Percentiles rank a stretch among this genome's conserved stretches.
These are phyloP conservation scores for Allacma fusca DNA, from an alignment of 2,888 invertebrate genomes.

Conservation along the genomic window DNA sequence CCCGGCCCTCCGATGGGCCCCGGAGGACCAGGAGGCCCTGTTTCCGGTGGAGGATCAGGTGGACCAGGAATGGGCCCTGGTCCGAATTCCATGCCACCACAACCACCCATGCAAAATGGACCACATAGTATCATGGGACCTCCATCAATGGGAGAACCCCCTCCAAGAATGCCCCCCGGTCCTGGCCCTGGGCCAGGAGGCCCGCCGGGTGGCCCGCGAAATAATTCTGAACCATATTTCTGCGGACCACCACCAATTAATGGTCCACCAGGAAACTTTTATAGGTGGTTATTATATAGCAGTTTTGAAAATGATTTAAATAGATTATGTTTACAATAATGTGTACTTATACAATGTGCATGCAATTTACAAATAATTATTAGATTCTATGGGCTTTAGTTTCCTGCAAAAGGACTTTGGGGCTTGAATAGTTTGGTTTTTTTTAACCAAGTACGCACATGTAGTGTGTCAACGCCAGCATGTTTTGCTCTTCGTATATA, in stretches of 20 bases:
- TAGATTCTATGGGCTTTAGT: too few species aligned
- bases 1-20: conserved; percentile 52
- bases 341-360: neutral
- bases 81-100: conserved; percentile 58
- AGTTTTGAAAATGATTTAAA: too few species aligned
- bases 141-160: conserved; percentile 56
- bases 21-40: conserved; percentile 64
- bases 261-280: conserved; percentile 65
- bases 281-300: conserved; percentile 60
- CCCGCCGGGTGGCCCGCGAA: conserved; percentile 54
- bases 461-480: too few species aligned
- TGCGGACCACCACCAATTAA: conserved; percentile 60
- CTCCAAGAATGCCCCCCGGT: conserved; percentile 50
- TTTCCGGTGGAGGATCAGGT: conserved; percentile 60
- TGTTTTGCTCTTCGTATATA: too few species aligned
- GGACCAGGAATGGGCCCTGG: conserved; percentile 63
- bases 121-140: conserved; percentile 61
- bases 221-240: conserved; percentile 60
- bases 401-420: too few species aligned
- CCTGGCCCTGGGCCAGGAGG: conserved; percentile 43
- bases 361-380: too few species aligned
- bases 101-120: conserved; percentile 61
- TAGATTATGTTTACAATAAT: neutral
- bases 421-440: too few species aligned
- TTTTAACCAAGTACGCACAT: too few species aligned